Conservation (phyloP, 2,888 invertebrate species). For the Gari tellinella region DNA sequence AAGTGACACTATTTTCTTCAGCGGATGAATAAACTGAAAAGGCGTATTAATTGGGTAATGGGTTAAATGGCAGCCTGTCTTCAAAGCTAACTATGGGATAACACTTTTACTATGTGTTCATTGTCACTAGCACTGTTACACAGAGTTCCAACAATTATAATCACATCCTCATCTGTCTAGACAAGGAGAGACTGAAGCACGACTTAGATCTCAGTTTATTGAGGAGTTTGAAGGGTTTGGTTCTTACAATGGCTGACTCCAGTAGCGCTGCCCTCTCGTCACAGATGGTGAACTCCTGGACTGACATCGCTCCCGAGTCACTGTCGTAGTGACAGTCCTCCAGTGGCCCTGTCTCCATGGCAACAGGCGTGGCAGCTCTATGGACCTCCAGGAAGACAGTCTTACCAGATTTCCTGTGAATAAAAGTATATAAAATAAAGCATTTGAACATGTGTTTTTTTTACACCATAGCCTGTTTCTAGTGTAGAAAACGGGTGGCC, state of each 20-base stretch:
- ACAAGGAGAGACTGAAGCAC: conserved; percentile 44
- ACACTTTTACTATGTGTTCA: too few species aligned
- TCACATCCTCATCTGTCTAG: conserved; percentile 43
- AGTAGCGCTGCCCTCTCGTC: conserved; percentile 50
- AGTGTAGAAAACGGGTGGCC: too few species aligned
- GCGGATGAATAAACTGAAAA: too few species aligned
- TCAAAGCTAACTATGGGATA: too few species aligned
- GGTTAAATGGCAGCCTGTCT: too few species aligned
- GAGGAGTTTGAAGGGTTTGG: conserved; percentile 54
- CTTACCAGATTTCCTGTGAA: conserved; percentile 43
- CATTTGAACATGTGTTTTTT: too few species aligned
- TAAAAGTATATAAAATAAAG: too few species aligned
- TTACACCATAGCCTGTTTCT: too few species aligned
- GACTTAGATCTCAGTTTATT: conserved; percentile 39
- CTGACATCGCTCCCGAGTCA: conserved; percentile 28
- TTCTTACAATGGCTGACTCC: conserved; percentile 52
- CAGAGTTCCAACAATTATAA: too few species aligned
- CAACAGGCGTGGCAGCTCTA: conserved; percentile 23
- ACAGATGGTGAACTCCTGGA: conserved; percentile 43
- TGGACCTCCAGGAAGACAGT: conserved; percentile 51
- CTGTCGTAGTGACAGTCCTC: conserved; percentile 11
- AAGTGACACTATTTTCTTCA: too few species aligned
- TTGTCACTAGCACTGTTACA: too few species aligned
- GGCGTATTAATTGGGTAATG: too few species aligned
- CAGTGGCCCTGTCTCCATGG: conserved; percentile 11